Percentiles rank a stretch among this genome's conserved stretches.
Conservation (phyloP, 1,140 invertebrate genomes). For the Drosophila nigromelanica region DNA sequence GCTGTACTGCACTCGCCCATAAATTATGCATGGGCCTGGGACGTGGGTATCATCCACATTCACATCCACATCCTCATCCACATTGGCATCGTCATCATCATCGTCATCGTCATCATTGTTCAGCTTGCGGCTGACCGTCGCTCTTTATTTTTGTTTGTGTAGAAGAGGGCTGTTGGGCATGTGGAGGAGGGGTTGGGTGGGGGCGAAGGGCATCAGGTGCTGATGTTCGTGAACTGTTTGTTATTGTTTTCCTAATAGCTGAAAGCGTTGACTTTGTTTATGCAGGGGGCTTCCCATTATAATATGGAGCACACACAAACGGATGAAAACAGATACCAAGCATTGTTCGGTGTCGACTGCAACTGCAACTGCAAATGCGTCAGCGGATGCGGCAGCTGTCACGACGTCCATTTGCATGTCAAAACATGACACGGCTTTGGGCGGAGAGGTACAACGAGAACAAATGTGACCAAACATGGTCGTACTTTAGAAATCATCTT, state of each 20-base stretch:
- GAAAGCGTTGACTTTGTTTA: slow-evolving; percentile 67
- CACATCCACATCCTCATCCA: slow-evolving; percentile 16
- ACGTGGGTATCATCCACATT: slow-evolving; percentile 7
- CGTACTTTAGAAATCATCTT: not conserved
- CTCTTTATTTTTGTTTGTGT: slow-evolving; percentile 39
- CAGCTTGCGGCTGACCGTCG: slow-evolving; percentile 43
- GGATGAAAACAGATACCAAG: not conserved
- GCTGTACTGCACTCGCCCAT: slow-evolving; percentile 51
- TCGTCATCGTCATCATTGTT: slow-evolving; percentile 31
- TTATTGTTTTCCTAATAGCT: slow-evolving; percentile 72
- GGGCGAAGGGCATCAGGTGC: not conserved
- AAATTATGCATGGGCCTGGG: slow-evolving; percentile 65
- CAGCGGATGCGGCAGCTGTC: slow-evolving; percentile 8
- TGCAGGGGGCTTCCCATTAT: slow-evolving; percentile 53
- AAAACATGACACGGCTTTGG: slow-evolving; percentile 13
- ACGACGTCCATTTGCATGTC: slow-evolving; percentile 37
- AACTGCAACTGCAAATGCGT: not conserved
- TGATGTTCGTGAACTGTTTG: slow-evolving; percentile 46
- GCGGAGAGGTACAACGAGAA: not conserved
- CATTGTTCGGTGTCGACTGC: not conserved
- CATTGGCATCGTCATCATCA: slow-evolving; percentile 13
- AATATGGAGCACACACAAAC: slow-evolving; percentile 33
- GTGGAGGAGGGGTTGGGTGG: not conserved
- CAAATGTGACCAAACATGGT: not conserved
- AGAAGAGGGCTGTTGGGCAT: not conserved